Base-by-base conservation (phyloP, 2,797 vertebrate species). In the Paramormyrops hopkinsi region DNA sequence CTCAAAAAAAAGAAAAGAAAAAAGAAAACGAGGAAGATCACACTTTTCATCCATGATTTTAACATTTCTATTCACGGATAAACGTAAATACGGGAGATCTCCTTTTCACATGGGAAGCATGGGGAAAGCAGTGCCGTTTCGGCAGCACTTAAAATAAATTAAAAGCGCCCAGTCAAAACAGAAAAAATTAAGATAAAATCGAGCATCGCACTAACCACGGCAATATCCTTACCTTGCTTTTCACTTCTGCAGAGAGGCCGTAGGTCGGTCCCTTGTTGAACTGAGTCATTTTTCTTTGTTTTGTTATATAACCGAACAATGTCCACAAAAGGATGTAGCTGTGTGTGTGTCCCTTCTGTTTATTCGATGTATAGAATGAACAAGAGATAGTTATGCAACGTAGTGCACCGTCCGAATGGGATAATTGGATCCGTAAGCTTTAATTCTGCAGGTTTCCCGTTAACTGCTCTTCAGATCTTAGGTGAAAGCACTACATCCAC, bases 191-290 rank as follows among this genome's bases (percentile, higher is more conserved):
- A 46, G 41, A 9, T 46, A 11, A 9, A 46, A 82, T 19, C 6
- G 41, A 9, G 41, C 33, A 41, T 29, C 53, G 56, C 17, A 25
- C 59, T 14, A 29, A 65, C 0, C 11, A 22, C 22, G 17, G 50
- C 12, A 37, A n/a, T 4, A 41, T 17, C 41, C 91, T 92, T 92
- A 94, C 93, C 92, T 94, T 94, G 56, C 90, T 94, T 88, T 89
- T 91, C 22, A 94, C 92, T 90, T 94, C 93, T 37, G 93, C 93
- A 6, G 93, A 93, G 62, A 94, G 89, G 3, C 93, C 93, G 86
- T 94, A 94, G 2, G 92, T 91, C 22, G 93, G 93, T 46, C 93
- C 93, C 89, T 91, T 92, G 91, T 94, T 94, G 88, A 94, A 94
- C 84, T 93, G 92, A 65, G 90, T 90, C 93, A 93, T 93, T 84